Percentiles rank a stretch among this genome's conserved stretches.
phyloP scores from a whole-genome alignment of 2,797 vertebrate species.

The Sebastes aleutianus region DNA sequence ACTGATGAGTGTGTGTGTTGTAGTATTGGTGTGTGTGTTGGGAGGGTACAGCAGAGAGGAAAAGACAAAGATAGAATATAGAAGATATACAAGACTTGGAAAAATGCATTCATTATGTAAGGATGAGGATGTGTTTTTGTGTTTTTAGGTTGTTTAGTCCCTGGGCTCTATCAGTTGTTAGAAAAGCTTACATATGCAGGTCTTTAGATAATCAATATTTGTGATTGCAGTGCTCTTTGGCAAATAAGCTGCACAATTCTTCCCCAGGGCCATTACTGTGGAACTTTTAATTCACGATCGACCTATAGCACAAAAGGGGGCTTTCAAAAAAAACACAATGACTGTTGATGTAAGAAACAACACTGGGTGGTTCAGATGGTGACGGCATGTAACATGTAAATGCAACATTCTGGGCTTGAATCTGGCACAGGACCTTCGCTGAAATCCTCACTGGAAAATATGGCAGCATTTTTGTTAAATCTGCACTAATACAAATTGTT shows the following conservation, averaged over 20 bases:
- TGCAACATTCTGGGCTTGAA: too few species aligned
- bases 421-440: too few species aligned
- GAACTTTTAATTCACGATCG: not conserved
- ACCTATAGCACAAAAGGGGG: not conserved
- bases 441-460: too few species aligned
- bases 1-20: not conserved
- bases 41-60: not conserved
- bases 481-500: too few species aligned
- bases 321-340: not conserved
- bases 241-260: not conserved
- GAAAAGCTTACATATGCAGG: not conserved
- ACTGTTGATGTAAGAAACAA: not conserved
- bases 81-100: not conserved
- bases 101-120: not conserved
- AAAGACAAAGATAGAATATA: not conserved
- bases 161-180: not conserved
- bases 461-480: too few species aligned
- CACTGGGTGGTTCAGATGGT: not conserved
- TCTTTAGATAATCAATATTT: constrained; percentile 13
- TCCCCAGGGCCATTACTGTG: not conserved
- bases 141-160: not conserved
- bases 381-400: not conserved
- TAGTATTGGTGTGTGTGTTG: not conserved
- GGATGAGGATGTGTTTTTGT: not conserved
- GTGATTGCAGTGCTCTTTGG: not conserved